Evolutionary conservation across 2,888 invertebrate species (phyloP).

Genomic region (Pherbina coryleti): DNA sequence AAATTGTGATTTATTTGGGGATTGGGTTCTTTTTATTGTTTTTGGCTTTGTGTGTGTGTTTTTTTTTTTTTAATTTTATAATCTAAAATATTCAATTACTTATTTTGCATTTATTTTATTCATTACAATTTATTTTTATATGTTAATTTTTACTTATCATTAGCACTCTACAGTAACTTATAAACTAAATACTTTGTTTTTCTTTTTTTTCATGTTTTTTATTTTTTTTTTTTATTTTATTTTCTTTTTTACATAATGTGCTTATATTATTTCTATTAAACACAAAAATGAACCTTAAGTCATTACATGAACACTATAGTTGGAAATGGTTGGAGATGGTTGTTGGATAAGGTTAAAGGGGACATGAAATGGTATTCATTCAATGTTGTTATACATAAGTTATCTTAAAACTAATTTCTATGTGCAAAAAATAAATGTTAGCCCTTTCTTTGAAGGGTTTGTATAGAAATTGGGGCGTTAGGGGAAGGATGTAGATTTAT

Average conservation of each 20-base stretch:
- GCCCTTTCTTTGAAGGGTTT: background rate
- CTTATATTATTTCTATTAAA: too few species aligned
- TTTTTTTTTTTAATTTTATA: slow-evolving; percentile 41
- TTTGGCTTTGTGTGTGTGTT: slow-evolving; percentile 4
- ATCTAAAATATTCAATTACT: slow-evolving; percentile 36
- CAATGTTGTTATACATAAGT: background rate
- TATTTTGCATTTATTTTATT: slow-evolving; percentile 9
- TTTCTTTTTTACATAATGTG: background rate
- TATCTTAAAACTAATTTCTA: slow-evolving; percentile 18
- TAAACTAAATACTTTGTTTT: background rate
- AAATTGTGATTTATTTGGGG: background rate
- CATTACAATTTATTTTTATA: slow-evolving; percentile 15
- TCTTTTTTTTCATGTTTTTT: background rate
- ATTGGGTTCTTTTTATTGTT: slow-evolving; percentile 60
- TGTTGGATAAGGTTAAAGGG: too few species aligned
- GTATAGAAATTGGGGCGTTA: too few species aligned
- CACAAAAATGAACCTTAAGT: too few species aligned
- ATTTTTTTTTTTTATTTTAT: slow-evolving; percentile 4
- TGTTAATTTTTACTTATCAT: background rate
- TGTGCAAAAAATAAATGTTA: slow-evolving; percentile 25
- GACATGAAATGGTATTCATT: too few species aligned
- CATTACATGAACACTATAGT: too few species aligned
- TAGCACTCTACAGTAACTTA: background rate
- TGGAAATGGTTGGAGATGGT: too few species aligned
- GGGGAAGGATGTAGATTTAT: background rate